Percentiles rank a stretch among this genome's conserved stretches.
Evolutionary conservation across 2,888 invertebrate species (phyloP).

Genomic region (Alviniconcha strummeri): DNA sequence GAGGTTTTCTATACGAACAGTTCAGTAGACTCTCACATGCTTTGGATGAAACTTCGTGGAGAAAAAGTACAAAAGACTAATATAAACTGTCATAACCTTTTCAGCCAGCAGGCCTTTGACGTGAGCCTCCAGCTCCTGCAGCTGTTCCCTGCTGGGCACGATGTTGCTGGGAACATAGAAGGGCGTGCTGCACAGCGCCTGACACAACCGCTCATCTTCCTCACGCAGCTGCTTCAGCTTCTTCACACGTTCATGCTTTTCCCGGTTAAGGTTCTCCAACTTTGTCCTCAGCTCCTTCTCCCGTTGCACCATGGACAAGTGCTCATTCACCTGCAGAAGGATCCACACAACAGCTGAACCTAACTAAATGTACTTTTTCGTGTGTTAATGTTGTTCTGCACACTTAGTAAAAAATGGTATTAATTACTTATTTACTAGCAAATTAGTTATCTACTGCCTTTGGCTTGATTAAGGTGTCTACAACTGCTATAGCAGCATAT

Average conservation of each 20-base stretch:
- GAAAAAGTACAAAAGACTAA: too few species aligned
- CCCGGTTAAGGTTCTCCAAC: constrained; percentile 59
- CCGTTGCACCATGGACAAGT: constrained; percentile 57
- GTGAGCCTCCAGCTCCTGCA: constrained; percentile 66
- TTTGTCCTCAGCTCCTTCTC: constrained; percentile 63
- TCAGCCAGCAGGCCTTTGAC: constrained; percentile 65
- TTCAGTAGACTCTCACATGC: too few species aligned
- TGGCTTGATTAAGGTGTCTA: too few species aligned
- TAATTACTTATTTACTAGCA: too few species aligned
- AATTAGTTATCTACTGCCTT: too few species aligned
- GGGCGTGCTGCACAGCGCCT: constrained; percentile 64
- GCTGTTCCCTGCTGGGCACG: constrained; percentile 65
- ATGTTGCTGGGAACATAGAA: constrained; percentile 68
- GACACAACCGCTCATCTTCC: constrained; percentile 68
- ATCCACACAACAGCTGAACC: too few species aligned
- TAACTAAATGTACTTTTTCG: too few species aligned
- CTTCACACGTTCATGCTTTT: constrained; percentile 67
- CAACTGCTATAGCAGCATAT: too few species aligned
- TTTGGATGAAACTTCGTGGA: too few species aligned
- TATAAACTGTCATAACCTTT: constrained; percentile 53
- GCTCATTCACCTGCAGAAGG: constrained; percentile 49
- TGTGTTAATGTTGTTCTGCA: too few species aligned
- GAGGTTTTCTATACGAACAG: too few species aligned
- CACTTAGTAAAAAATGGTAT: too few species aligned
- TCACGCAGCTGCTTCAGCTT: constrained; percentile 60